Conservation (phyloP, 2,888 invertebrate genomes). For the Artemia sinica region DNA sequence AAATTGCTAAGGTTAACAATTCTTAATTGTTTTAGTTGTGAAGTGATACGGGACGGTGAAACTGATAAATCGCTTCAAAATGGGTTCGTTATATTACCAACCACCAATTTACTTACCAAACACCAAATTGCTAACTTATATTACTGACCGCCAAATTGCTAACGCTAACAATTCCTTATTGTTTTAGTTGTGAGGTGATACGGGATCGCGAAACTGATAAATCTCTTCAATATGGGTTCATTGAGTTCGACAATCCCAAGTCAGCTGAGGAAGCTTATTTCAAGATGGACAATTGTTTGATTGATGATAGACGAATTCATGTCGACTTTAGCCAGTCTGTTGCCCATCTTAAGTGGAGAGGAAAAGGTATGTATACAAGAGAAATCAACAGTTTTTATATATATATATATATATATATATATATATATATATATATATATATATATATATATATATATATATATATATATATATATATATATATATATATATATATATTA, state of each 20-base stretch:
- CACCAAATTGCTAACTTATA: not conserved
- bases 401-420: too few species aligned
- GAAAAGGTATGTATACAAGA: slow-evolving; percentile 41
- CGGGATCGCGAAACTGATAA: slow-evolving; percentile 78
- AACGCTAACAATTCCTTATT: slow-evolving; percentile 23
- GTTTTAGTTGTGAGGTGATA: slow-evolving; percentile 73
- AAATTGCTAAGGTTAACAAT: slow-evolving; percentile 15
- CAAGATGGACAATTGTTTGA: slow-evolving; percentile 98
- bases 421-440: too few species aligned
- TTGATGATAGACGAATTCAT: slow-evolving; percentile 94
- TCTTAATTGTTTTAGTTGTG: slow-evolving; percentile 45
- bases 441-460: too few species aligned
- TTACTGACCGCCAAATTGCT: slow-evolving; percentile 12
- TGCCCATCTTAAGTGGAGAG: slow-evolving; percentile 75
- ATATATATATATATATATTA: too few species aligned
- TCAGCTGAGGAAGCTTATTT: slow-evolving; percentile 95
- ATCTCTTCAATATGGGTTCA: slow-evolving; percentile 95
- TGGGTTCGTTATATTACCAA: slow-evolving; percentile 44
- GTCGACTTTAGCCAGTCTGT: slow-evolving; percentile 99
- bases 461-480: too few species aligned
- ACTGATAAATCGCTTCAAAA: too few species aligned
- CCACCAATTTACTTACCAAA: slow-evolving; percentile 41
- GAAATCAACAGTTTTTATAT: too few species aligned
- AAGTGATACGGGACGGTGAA: slow-evolving; percentile 43
- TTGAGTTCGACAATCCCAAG: slow-evolving; percentile 81